phyloP scores from a whole-genome alignment of 2,888 invertebrate genomes.

The Sarcophaga carnaria region DNA sequence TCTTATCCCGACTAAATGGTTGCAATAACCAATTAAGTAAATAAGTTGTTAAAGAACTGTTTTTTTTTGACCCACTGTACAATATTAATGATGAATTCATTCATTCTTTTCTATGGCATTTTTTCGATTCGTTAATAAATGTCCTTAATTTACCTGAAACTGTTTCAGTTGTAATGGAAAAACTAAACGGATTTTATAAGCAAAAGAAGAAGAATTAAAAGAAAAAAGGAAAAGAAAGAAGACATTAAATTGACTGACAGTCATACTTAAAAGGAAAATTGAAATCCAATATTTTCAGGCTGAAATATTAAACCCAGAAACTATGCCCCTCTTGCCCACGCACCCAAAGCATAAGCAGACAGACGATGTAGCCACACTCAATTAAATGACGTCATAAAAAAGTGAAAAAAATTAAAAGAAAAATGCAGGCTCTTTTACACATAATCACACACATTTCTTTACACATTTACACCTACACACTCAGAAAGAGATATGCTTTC shows the following conservation, averaged over 20 bases:
- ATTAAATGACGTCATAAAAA: not conserved
- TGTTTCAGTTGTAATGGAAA: not conserved
- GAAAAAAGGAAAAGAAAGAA: not conserved
- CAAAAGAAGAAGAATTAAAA: not conserved
- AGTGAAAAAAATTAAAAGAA: not conserved
- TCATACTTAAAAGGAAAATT: constrained; percentile 9
- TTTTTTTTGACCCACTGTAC: not conserved
- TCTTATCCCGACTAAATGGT: too few relatives aligned
- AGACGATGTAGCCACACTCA: not conserved
- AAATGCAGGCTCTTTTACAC: not conserved
- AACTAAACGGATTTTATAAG: not conserved
- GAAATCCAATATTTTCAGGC: constrained; percentile 40
- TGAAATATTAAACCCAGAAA: constrained; percentile 25
- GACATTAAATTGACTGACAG: not conserved
- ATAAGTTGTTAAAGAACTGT: too few relatives aligned
- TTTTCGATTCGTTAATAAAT: not conserved
- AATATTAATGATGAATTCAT: too few relatives aligned
- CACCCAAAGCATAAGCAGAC: not conserved
- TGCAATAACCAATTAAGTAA: too few relatives aligned
- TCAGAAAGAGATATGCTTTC: not conserved
- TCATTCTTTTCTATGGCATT: too few relatives aligned
- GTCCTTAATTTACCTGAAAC: not conserved
- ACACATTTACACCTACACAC: constrained; percentile 1
- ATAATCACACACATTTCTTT: not conserved
- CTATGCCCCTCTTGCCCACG: too few relatives aligned